Evolutionary conservation across 1,140 invertebrate species (phyloP), one percentile per base, ranked within the genome.

Genomic region (Drosophila albomicans): DNA sequence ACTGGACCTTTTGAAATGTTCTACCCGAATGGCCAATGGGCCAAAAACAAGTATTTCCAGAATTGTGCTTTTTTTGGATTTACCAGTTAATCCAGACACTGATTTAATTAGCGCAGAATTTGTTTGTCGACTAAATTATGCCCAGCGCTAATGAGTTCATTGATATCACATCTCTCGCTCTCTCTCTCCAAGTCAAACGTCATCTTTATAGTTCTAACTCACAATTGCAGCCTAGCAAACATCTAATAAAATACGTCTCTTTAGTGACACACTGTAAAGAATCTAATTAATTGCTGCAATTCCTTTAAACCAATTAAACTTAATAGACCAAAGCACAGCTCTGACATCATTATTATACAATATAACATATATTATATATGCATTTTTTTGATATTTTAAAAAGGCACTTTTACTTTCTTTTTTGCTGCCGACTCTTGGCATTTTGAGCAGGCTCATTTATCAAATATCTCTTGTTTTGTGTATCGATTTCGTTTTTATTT

Each of bases 131-230:
- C 56, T 30, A 57, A 71, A 25, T 54, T 16, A 62, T 46, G 63
- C 69, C 68, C 32, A 41, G 65, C 68, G 78, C 78, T 86, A 81
- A 85, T 81, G 63, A 85, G 74, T 80, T 84, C 81, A 80, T 68
- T 80, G 72, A 70, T 67, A 32, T 62, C 49, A 38, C 32, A 11
- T 15, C 11, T 16, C 38, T 8, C n/a, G 16, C 8, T 38, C 35
- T 10, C 7, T 38, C 35, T 38, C 35, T 38, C 35, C 10, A 7
- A 10, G 35, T 32, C 7, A 20, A 25, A 5, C 7, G 15, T 28
- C 4, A 54, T 4, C 32, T 25, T 0, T 25, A 15, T 35, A 35
- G 51, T 35, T 35, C 41, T 43, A 7, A 0, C 11, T 5, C 1
- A 13, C 11, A 35, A n/a, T 32, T 13, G 48, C 20, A 25, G 3